Evolutionary conservation across 1,140 invertebrate genomes (phyloP).

Genomic region (Hydropsyche tenuis): DNA sequence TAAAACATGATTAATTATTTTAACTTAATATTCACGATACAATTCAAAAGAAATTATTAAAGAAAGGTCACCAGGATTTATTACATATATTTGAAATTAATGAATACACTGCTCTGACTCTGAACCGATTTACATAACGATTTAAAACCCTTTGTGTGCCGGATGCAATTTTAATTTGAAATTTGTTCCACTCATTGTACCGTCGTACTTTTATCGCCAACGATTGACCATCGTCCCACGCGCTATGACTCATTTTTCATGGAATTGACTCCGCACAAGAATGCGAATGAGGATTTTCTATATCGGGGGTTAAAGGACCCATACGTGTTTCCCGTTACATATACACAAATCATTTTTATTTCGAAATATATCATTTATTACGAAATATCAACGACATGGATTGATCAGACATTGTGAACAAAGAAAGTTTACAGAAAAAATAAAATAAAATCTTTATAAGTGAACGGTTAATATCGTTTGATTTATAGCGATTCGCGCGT

Average conservation of each 20-base stretch:
- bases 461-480: constrained; percentile 15
- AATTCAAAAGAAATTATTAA: too few species aligned
- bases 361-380: too few species aligned
- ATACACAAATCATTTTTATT: too few species aligned
- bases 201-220: constrained; percentile 12
- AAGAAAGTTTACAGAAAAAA: too few species aligned
- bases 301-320: neutral
- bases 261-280: constrained; percentile 3
- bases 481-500: constrained; percentile 21
- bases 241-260: constrained; percentile 8
- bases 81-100: too few species aligned
- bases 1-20: neutral
- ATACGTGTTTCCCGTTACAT: too few species aligned
- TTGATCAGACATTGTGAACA: too few species aligned
- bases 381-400: too few species aligned
- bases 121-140: constrained; percentile 20
- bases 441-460: neutral
- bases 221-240: constrained; percentile 22
- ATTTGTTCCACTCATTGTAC: constrained; percentile 33
- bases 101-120: neutral
- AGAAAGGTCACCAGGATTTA: too few species aligned
- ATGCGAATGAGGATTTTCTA: neutral
- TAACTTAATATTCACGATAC: too few species aligned
- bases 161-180: constrained; percentile 31
- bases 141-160: constrained; percentile 10